Evolutionary conservation across 2,888 invertebrate species (phyloP).

Genomic region (Apodemia zela): DNA sequence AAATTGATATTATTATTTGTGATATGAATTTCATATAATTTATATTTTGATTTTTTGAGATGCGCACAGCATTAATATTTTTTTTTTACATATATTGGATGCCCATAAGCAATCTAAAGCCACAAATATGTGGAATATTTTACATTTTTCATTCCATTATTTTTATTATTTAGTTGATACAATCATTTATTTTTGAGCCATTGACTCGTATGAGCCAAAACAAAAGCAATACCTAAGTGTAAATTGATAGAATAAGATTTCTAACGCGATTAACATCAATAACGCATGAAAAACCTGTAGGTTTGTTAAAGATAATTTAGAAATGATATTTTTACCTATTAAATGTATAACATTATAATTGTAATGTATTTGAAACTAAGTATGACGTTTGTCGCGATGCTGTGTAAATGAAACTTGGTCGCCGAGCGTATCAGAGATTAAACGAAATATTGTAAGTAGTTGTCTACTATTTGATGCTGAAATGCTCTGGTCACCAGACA

Average conservation of each 20-base stretch:
- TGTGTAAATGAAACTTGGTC: neutral
- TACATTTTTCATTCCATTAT: neutral
- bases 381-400: neutral
- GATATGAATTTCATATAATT: neutral
- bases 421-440: neutral
- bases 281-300: neutral
- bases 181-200: neutral
- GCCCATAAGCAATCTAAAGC: neutral
- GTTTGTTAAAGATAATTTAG: neutral
- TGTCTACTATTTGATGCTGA: too few relatives aligned
- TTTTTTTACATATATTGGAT: too few relatives aligned
- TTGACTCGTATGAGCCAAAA: neutral
- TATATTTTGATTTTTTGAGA: too few relatives aligned
- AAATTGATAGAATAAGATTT: conserved; percentile 3
- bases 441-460: neutral
- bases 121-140: neutral
- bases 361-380: neutral
- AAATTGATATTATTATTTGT: neutral
- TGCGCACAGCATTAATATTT: too few relatives aligned
- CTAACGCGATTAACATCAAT: neutral
- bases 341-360: neutral
- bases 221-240: conserved; percentile 8
- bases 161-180: neutral
- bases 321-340: conserved; percentile 1
- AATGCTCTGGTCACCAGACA: too few relatives aligned